phyloP scores from a whole-genome alignment of 2,797 vertebrate species.

The Acomys russatus region DNA sequence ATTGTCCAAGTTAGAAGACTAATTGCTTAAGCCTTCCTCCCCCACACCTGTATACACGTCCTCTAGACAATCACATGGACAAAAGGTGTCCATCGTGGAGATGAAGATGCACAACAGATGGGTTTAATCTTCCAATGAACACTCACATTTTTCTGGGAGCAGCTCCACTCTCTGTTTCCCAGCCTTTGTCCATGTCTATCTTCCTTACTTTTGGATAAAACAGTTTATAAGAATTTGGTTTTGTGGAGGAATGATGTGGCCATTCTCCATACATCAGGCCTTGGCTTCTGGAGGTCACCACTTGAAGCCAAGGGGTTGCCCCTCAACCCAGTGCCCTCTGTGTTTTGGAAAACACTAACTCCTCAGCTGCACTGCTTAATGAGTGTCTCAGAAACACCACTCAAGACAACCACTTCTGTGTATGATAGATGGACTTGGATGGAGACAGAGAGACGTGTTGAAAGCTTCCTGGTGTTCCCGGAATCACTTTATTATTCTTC shows the following conservation, averaged over 20 bases:
- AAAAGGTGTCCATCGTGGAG: not conserved
- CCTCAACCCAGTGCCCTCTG: conserved; percentile 28
- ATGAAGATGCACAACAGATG: not conserved
- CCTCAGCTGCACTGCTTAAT: conserved; percentile 32
- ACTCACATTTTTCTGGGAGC: not conserved
- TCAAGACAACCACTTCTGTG: conserved; percentile 41
- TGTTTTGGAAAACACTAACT: not conserved
- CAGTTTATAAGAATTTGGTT: not conserved
- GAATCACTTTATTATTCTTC: conserved; percentile 66
- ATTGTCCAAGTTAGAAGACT: conserved; percentile 18
- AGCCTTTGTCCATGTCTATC: not conserved
- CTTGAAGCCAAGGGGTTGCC: conserved; percentile 9
- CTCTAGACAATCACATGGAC: not conserved
- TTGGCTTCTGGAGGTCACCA: not conserved
- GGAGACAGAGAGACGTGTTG: conserved; percentile 62
- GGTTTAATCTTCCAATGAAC: not conserved
- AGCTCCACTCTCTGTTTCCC: not conserved
- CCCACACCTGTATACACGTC: conserved; percentile 7
- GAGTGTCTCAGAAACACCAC: conserved; percentile 10
- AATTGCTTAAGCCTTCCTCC: conserved; percentile 46
- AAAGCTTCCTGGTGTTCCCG: conserved; percentile 57
- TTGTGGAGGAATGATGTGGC: not conserved
- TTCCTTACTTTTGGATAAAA: not conserved
- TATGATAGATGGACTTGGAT: conserved; percentile 58
- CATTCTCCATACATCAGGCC: not conserved